phyloP scores from a whole-genome alignment of 2,888 invertebrate genomes.

The Merodon equestris region DNA sequence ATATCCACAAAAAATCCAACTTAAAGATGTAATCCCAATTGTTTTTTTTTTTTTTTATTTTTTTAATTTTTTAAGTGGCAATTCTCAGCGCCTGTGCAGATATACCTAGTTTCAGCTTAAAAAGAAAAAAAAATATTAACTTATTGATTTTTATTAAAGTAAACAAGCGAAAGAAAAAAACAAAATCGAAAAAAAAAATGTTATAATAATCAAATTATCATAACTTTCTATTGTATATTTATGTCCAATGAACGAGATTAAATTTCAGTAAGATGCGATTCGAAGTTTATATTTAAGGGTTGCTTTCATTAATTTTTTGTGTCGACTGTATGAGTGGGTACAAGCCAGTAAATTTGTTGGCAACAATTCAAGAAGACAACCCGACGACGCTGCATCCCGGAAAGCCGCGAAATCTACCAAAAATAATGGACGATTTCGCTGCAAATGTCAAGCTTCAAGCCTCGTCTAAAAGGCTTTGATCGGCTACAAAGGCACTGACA shows the following conservation, averaged over 20 bases:
- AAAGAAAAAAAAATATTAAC: slow-evolving; percentile 52
- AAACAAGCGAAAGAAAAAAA: slow-evolving; percentile 37
- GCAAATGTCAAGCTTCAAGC: too few species aligned
- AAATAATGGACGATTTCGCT: too few species aligned
- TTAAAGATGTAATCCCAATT: slow-evolving; percentile 65
- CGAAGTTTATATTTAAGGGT: slow-evolving; percentile 17
- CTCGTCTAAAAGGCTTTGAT: too few species aligned
- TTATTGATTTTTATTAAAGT: slow-evolving; percentile 69
- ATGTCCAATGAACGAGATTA: slow-evolving; percentile 68
- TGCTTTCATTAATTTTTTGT: too few species aligned
- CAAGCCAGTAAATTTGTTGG: too few species aligned
- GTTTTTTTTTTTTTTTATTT: slow-evolving; percentile 21
- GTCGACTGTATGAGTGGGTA: too few species aligned
- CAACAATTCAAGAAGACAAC: too few species aligned
- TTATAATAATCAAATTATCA: slow-evolving; percentile 65
- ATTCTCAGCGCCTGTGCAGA: slow-evolving; percentile 62
- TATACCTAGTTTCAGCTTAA: slow-evolving; percentile 68
- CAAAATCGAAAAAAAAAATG: slow-evolving; percentile 31
- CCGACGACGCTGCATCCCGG: too few species aligned
- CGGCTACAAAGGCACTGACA: too few species aligned
- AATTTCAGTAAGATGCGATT: slow-evolving; percentile 63
- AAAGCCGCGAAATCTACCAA: too few species aligned
- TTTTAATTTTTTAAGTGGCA: slow-evolving; percentile 39
- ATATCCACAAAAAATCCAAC: slow-evolving; percentile 66
- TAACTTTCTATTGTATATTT: slow-evolving; percentile 68